A percentile compares a stretch with the other conserved stretches of the same genome.
phyloP scores from a whole-genome alignment of 2,797 vertebrate species.

The Pagetopsis macropterus region DNA sequence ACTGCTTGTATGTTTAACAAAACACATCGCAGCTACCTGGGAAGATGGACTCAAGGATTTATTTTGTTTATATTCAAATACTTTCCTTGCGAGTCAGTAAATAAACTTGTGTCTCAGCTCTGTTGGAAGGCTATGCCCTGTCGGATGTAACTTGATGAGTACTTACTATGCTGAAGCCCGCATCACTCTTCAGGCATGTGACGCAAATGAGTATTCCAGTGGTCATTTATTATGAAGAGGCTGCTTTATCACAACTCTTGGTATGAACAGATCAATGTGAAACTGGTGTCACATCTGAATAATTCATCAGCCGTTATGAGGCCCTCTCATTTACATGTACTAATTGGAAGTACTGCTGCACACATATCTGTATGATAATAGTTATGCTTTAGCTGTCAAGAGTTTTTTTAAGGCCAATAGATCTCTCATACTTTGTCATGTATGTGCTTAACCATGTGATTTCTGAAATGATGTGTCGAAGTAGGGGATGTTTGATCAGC shows the following conservation, averaged over 20 bases:
- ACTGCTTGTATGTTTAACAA: slow-evolving; percentile 51
- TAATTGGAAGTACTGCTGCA: slow-evolving; percentile 71
- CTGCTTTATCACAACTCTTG: slow-evolving; percentile 69
- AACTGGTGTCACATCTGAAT: slow-evolving; percentile 69
- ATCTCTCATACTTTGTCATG: slow-evolving; percentile 36
- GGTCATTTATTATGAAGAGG: slow-evolving; percentile 74
- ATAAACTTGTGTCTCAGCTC: slow-evolving; percentile 59
- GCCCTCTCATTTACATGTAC: slow-evolving; percentile 74
- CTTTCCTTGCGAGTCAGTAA: slow-evolving; percentile 58
- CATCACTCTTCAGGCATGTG: slow-evolving; percentile 63
- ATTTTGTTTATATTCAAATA: slow-evolving; percentile 64
- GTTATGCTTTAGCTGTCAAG: slow-evolving; percentile 70
- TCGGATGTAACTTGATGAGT: slow-evolving; percentile 62
- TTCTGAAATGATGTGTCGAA: slow-evolving; percentile 34
- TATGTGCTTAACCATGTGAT: slow-evolving; percentile 37
- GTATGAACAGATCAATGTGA: slow-evolving; percentile 72
- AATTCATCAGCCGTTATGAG: slow-evolving; percentile 72
- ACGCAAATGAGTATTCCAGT: slow-evolving; percentile 71
- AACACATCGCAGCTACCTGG: slow-evolving; percentile 41
- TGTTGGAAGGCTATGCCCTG: slow-evolving; percentile 59
- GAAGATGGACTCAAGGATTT: slow-evolving; percentile 39
- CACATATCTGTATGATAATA: slow-evolving; percentile 55
- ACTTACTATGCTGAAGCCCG: slow-evolving; percentile 61
- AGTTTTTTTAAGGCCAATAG: slow-evolving; percentile 49
- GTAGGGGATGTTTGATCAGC: slow-evolving; percentile 22